Base-by-base conservation (phyloP, 2,113 vertebrate species). In the Bostrychus sinensis region DNA sequence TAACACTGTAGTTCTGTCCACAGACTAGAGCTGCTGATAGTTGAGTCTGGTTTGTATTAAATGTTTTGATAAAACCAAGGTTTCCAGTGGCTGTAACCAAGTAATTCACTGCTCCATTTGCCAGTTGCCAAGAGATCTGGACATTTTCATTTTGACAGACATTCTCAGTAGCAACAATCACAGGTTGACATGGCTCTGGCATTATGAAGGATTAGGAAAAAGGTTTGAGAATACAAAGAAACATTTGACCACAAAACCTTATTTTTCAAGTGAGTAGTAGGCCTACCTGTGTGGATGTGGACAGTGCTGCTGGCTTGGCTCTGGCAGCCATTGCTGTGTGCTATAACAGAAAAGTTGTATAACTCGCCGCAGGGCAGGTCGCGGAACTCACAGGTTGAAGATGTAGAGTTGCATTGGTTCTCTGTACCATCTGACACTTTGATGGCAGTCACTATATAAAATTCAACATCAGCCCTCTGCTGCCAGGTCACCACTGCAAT, bases 281-380 rank as follows among this genome's bases (percentile, higher is more conserved):
- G 30, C 30, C 16, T 81, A 90, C 90, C 90, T 85, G 90, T 87
- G n/a, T 67, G 70, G 34, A 83, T 70, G 56, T 42, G 30, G 5
- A 82, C 73, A 0, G 77, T 6, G 11, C 9, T 38, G 0, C 89
- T 89, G 42, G 23, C 5, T 16, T 60, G 59, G 50, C 90, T 87
- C 3, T 7, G 19, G 77, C 90, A 90, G 70, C 68, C 62, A 2
- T 63, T 50, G 66, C 42, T 76, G 16, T 70, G 13, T 3, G 88
- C 84, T 26, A n/a, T 76, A 30, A 89, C 86, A 6, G 80, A 81
- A 7, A 91, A 82, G 63, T 76, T 85, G 78, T 87, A 91, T 26
- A 3, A 84, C 48, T 86, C 70, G 58, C 90, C 88, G 73, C 90
- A 92, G 69, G 61, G 19, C 72, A 92, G 78, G 20, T 38, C 7